These are phyloP conservation scores for Pyralis farinalis DNA, from an alignment of 2,888 invertebrate genomes.

Conservation along the genomic window DNA sequence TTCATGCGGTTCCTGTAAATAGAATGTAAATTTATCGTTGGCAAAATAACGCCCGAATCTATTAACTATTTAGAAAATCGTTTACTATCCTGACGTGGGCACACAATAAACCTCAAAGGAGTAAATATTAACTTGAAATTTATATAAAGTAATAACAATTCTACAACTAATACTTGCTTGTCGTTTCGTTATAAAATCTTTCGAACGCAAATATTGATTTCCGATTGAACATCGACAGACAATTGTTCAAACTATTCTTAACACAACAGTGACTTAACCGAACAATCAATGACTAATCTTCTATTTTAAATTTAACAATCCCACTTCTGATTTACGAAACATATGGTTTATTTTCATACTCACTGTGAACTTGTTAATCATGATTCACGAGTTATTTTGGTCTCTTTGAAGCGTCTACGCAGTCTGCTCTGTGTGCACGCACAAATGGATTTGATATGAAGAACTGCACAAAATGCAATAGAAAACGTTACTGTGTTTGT, in stretches of 20 bases:
- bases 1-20: too few species aligned
- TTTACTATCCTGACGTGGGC: too few species aligned
- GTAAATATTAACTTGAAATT: too few species aligned
- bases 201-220: background rate
- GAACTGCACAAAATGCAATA: constrained; percentile 8
- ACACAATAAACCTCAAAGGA: too few species aligned
- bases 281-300: constrained; percentile 33
- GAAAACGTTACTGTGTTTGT: constrained; percentile 10
- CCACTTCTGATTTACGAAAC: constrained; percentile 28
- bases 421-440: constrained; percentile 20
- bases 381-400: constrained; percentile 63
- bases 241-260: constrained; percentile 12
- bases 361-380: constrained; percentile 47
- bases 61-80: too few species aligned
- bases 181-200: too few species aligned
- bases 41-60: too few species aligned
- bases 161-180: too few species aligned
- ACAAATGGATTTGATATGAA: constrained; percentile 5
- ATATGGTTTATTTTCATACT: constrained; percentile 45
- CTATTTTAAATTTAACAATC: constrained; percentile 36
- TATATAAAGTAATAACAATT: too few species aligned
- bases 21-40: too few species aligned
- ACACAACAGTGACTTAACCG: constrained; percentile 25
- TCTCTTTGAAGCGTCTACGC: constrained; percentile 37
- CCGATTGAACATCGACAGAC: constrained; percentile 1